These are phyloP conservation scores for Kryphioiulus occultus DNA, from an alignment of 2,888 invertebrate species.

Conservation along the genomic window DNA sequence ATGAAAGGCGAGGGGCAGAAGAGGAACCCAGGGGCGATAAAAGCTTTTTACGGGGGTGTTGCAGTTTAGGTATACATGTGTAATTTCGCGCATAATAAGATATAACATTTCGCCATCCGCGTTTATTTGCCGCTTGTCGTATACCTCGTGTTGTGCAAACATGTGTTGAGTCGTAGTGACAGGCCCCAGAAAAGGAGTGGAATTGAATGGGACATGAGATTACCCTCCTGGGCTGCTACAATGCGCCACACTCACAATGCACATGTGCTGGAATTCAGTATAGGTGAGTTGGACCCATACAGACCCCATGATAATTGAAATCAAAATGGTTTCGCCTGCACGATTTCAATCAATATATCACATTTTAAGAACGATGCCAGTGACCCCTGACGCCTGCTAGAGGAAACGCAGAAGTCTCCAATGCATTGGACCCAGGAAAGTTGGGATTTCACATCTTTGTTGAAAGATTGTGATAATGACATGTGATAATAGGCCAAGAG, in stretches of 20 bases:
- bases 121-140: not conserved
- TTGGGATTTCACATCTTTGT: too few species aligned
- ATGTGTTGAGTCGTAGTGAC: not conserved
- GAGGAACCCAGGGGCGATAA: not conserved
- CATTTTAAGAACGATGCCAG: too few species aligned
- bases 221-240: not conserved
- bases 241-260: not conserved
- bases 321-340: too few species aligned
- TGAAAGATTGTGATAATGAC: too few species aligned
- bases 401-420: too few species aligned
- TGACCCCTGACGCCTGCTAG: too few species aligned
- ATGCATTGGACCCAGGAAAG: too few species aligned
- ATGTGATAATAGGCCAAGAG: too few species aligned
- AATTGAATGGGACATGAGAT: not conserved
- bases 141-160: not conserved
- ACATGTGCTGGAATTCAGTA: not conserved
- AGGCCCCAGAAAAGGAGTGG: not conserved
- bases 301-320: too few species aligned
- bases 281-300: too few species aligned
- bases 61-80: not conserved
- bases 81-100: conserved; percentile 23
- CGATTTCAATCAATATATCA: too few species aligned
- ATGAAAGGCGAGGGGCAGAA: not conserved
- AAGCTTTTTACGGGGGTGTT: not conserved
- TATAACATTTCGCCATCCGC: conserved; percentile 23